phyloP scores from a whole-genome alignment of 2,113 vertebrate genomes.

The Nettapus auritus region DNA sequence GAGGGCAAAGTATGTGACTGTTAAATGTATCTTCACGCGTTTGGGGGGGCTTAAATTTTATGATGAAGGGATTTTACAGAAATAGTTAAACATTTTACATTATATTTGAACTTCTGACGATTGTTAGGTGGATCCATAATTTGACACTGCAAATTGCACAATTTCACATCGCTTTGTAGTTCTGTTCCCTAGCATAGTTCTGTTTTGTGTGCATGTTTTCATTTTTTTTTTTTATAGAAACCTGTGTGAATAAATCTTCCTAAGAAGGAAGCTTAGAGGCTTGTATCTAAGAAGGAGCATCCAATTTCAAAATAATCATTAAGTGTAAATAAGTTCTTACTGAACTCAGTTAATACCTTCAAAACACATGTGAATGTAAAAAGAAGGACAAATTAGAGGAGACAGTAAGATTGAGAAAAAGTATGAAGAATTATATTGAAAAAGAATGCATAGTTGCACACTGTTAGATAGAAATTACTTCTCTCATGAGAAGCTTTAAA shows the following conservation, averaged over 20 bases:
- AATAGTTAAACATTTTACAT: not conserved
- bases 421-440: conserved; percentile 58
- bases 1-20: not conserved
- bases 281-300: conserved; percentile 7
- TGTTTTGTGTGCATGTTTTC: not conserved
- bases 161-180: not conserved
- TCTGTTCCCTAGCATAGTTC: conserved; percentile 2
- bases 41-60: not conserved
- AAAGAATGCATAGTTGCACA: conserved; percentile 49
- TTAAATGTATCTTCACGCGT: not conserved
- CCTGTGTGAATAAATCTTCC: conserved; percentile 52
- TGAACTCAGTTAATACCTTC: conserved; percentile 53
- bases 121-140: not conserved
- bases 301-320: conserved; percentile 43
- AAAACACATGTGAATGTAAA: conserved; percentile 59
- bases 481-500: conserved; percentile 50
- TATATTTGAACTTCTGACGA: not conserved
- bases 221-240: conserved; percentile 35
- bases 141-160: not conserved
- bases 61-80: not conserved
- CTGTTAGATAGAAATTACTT: conserved; percentile 35
- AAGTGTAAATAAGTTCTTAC: conserved; percentile 44
- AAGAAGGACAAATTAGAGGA: conserved; percentile 57
- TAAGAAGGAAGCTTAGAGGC: conserved; percentile 36
- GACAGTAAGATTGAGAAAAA: conserved; percentile 41